A percentile compares a stretch with the other conserved stretches of the same genome.
phyloP scores from a whole-genome alignment of 2,888 invertebrate species.

The Trissolcus brochymenae region DNA sequence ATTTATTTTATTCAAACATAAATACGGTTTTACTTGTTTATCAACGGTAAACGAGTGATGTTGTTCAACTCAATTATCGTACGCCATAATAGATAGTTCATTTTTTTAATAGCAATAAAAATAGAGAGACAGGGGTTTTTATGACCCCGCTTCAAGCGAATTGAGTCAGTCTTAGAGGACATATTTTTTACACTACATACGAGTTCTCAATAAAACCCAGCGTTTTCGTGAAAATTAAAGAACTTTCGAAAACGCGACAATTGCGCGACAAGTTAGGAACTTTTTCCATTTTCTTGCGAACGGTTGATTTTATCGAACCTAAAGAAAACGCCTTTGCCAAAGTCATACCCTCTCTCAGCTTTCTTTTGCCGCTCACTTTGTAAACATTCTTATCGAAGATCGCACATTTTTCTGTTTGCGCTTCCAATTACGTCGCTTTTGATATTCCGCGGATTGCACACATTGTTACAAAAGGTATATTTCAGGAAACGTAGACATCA shows the following conservation, averaged over 20 bases:
- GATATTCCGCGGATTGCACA: conserved; percentile 15
- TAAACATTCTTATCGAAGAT: conserved; percentile 47
- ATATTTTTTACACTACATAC: conserved; percentile 47
- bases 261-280: conserved; percentile 52
- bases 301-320: conserved; percentile 55
- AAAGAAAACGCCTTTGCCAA: conserved; percentile 40
- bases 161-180: conserved; percentile 48
- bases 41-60: neutral
- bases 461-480: conserved; percentile 6
- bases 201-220: conserved; percentile 52
- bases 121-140: conserved; percentile 36
- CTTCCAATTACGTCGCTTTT: conserved; percentile 29
- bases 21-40: neutral
- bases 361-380: conserved; percentile 24
- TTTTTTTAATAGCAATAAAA: conserved; percentile 38
- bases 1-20: too few relatives aligned
- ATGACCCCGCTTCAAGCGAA: conserved; percentile 32
- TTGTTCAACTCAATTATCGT: neutral
- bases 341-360: conserved; percentile 13
- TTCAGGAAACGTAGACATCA: neutral
- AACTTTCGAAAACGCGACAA: conserved; percentile 54
- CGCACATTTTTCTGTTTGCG: conserved; percentile 24
- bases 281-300: conserved; percentile 56
- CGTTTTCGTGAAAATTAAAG: conserved; percentile 58
- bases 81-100: neutral